Base-by-base conservation (phyloP, 2,888 invertebrate genomes). In the Dryobotodes eremita region DNA sequence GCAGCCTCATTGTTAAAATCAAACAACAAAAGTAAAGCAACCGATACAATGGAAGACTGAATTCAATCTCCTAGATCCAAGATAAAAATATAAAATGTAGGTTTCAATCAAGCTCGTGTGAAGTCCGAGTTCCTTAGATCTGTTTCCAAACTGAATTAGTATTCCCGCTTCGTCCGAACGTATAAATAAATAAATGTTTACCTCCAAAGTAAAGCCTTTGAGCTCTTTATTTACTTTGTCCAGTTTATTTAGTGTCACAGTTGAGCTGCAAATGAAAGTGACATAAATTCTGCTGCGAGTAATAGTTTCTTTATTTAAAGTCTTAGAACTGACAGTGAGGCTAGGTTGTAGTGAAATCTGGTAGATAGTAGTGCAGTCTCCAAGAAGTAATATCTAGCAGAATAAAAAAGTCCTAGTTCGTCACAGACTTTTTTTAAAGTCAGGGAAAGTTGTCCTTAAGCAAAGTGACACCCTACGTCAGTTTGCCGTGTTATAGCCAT, bases 161-260 rank as follows among this genome's bases (percentile, higher is more conserved):
- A 88, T 85, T 89, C 88, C 65, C 61, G 55, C 31, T 42, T 31
- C 77, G 80, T 81, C 66, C 69, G 72, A 66, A 75, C 68, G 64
- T 79, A 82, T 80, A 88, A 83, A 87, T 89, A 89, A 85, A 79
- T 85, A 82, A 83, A 80, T 83, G 78, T 89, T 89, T 87, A 79
- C 80, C 77, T 82, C 46, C 53, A 62, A 75, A 71, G 61, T 69
- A 69, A 86, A 81, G 59, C 78, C 75, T 88, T 86, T 88, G 83
- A 89, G 89, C 77, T 81, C 75, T 77, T 71, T 87, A 80, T 88
- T 77, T 77, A 83, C 65, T 78, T 76, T 53, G 73, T 74, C 72
- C 59, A 79, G 72, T 84, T 80, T 77, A 81, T 75, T 73, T 53
- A 66, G 55, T 76, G 62, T 65, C 42, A 69, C 61, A 78, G 84